Evolutionary conservation across 2,113 vertebrate species (phyloP).

Genomic region (Cyprinodon variegatus): DNA sequence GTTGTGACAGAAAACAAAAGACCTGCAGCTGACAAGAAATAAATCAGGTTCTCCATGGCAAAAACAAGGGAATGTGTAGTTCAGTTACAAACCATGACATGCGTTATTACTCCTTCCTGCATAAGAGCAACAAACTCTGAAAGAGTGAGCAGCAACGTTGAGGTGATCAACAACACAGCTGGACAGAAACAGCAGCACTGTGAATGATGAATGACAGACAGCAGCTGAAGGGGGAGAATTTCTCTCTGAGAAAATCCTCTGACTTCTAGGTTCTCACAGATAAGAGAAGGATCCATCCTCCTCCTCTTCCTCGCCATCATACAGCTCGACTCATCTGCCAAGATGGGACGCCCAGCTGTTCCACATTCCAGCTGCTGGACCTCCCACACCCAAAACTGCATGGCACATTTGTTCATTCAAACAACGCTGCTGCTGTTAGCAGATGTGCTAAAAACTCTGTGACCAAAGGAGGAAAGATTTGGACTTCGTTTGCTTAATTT

Average conservation of each 20-base stretch:
- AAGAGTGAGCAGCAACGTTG: not conserved
- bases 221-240: constrained; percentile 56
- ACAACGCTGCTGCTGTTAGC: constrained; percentile 5
- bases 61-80: not conserved
- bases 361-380: constrained; percentile 65
- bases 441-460: not conserved
- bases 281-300: constrained; percentile 12
- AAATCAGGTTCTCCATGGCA: not conserved
- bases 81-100: not conserved
- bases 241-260: constrained; percentile 60
- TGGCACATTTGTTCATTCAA: constrained; percentile 35
- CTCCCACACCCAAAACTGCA: constrained; percentile 61
- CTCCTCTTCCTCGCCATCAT: constrained; percentile 44
- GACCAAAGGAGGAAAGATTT: not conserved
- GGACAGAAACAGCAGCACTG: constrained; percentile 11
- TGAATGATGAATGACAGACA: constrained; percentile 33
- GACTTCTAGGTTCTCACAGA: constrained; percentile 69
- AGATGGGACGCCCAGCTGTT: constrained; percentile 67
- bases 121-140: not conserved
- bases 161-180: constrained; percentile 1
- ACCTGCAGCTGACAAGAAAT: constrained; percentile 8
- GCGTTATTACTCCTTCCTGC: not conserved
- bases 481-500: too few species aligned
- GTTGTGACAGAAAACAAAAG: not conserved
- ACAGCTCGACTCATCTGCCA: constrained; percentile 48